Conservation (phyloP, 2,888 invertebrate genomes). For the Unio pictorum region DNA sequence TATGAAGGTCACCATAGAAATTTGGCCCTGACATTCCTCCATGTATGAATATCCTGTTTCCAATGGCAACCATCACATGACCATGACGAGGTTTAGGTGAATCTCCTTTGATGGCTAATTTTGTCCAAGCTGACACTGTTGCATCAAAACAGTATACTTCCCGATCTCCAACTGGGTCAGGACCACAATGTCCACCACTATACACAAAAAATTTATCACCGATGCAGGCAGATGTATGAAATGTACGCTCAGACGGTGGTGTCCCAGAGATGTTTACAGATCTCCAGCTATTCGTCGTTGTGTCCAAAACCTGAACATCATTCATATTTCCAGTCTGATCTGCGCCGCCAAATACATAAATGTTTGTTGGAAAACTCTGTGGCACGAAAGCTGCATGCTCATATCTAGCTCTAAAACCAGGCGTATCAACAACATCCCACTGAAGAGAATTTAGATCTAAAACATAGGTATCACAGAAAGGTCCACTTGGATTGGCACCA, state of each 20-base stretch:
- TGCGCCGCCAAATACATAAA: conserved; percentile 70
- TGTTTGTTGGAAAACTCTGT: conserved; percentile 47
- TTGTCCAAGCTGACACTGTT: conserved; percentile 57
- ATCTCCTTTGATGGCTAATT: conserved; percentile 57
- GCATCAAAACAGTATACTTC: conserved; percentile 66
- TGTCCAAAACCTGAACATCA: conserved; percentile 66
- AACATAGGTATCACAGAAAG: conserved; percentile 66
- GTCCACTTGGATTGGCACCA: conserved; percentile 70
- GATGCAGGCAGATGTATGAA: conserved; percentile 58
- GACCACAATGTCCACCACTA: conserved; percentile 67
- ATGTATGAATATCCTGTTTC: conserved; percentile 64
- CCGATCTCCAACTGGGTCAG: conserved; percentile 67
- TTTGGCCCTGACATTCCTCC: conserved; percentile 69
- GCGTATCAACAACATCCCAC: conserved; percentile 65
- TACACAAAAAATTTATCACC: conserved; percentile 66
- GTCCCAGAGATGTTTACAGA: conserved; percentile 47
- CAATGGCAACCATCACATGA: conserved; percentile 64
- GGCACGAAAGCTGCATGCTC: conserved; percentile 68
- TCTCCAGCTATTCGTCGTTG: conserved; percentile 53
- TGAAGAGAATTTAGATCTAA: conserved; percentile 64
- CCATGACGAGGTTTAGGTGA: conserved; percentile 70
- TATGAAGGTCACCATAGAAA: conserved; percentile 69
- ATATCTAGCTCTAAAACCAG: conserved; percentile 66
- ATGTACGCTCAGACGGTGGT: conserved; percentile 64
- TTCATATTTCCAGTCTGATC: conserved; percentile 67